Evolutionary conservation across 2,888 invertebrate genomes (phyloP).

Genomic region (Hyposoter dolosus): DNA sequence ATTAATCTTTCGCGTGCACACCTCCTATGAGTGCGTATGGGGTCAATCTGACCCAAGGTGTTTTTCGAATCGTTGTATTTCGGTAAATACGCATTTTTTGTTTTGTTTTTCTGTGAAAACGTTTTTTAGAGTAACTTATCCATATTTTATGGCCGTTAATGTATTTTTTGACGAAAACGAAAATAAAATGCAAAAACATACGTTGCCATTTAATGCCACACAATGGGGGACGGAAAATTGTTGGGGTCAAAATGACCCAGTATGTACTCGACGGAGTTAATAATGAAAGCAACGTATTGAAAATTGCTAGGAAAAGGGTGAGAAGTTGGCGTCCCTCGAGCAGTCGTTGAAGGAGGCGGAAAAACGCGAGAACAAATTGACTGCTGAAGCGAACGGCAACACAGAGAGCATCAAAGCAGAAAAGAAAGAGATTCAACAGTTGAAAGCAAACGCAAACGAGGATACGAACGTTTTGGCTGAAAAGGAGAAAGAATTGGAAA

Average conservation of each 20-base stretch:
- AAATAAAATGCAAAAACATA: background rate
- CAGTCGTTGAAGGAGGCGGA: slow-evolving; percentile 88
- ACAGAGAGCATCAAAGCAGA: slow-evolving; percentile 89
- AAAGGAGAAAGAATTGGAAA: slow-evolving; percentile 88
- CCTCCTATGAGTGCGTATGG: too few relatives aligned
- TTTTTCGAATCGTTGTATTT: too few relatives aligned
- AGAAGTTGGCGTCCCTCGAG: slow-evolving; percentile 88
- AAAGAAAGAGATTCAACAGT: slow-evolving; percentile 88
- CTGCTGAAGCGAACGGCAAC: slow-evolving; percentile 88
- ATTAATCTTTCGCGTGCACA: too few relatives aligned
- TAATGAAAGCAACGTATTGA: background rate
- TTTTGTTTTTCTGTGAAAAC: too few relatives aligned
- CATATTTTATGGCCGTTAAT: too few relatives aligned
- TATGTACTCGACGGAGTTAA: too few relatives aligned
- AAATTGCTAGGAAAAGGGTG: slow-evolving; percentile 88
- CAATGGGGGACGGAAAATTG: too few relatives aligned
- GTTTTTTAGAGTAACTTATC: too few relatives aligned
- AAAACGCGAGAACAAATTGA: slow-evolving; percentile 88
- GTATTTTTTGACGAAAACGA: background rate
- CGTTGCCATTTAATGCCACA: too few relatives aligned
- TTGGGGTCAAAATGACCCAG: too few relatives aligned
- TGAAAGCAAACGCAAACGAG: slow-evolving; percentile 89
- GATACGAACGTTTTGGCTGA: slow-evolving; percentile 88
- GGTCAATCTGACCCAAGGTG: too few relatives aligned
- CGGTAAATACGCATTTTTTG: too few relatives aligned